Evolutionary conservation across 2,888 invertebrate genomes (phyloP).

Genomic region (Lingula anatina): DNA sequence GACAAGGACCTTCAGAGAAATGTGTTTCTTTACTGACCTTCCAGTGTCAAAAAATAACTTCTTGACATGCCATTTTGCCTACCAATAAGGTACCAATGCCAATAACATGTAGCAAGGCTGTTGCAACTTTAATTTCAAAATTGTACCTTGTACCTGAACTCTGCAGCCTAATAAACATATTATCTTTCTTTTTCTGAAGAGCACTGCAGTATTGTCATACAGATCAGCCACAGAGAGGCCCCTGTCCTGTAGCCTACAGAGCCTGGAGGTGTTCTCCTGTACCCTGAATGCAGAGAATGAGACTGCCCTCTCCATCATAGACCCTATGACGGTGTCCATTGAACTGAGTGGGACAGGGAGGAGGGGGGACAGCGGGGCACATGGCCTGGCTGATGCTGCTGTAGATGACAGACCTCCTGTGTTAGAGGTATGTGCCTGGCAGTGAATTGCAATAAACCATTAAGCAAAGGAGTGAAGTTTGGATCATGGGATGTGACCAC

Average conservation of each 20-base stretch:
- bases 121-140: too few relatives aligned
- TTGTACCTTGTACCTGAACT: too few relatives aligned
- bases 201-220: slow-evolving; percentile 82
- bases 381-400: slow-evolving; percentile 36
- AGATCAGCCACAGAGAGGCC: slow-evolving; percentile 68
- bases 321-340: slow-evolving; percentile 72
- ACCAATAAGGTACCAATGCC: too few relatives aligned
- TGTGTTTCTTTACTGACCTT: too few relatives aligned
- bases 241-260: slow-evolving; percentile 79
- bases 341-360: slow-evolving; percentile 40
- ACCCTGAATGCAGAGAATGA: slow-evolving; percentile 85
- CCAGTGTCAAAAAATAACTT: too few relatives aligned
- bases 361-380: slow-evolving; percentile 16
- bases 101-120: too few relatives aligned
- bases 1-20: too few relatives aligned
- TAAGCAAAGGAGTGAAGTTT: too few relatives aligned
- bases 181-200: slow-evolving; percentile 58
- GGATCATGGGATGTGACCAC: too few relatives aligned
- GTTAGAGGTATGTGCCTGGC: slow-evolving; percentile 40
- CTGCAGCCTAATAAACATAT: too few relatives aligned
- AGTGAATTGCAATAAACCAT: too few relatives aligned
- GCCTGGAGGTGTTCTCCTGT: slow-evolving; percentile 87
- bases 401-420: slow-evolving; percentile 32
- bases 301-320: slow-evolving; percentile 89
- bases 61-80: too few relatives aligned